Evolutionary conservation across 1,140 invertebrate genomes (phyloP).

Genomic region (Leptinotarsa undecemlineata): DNA sequence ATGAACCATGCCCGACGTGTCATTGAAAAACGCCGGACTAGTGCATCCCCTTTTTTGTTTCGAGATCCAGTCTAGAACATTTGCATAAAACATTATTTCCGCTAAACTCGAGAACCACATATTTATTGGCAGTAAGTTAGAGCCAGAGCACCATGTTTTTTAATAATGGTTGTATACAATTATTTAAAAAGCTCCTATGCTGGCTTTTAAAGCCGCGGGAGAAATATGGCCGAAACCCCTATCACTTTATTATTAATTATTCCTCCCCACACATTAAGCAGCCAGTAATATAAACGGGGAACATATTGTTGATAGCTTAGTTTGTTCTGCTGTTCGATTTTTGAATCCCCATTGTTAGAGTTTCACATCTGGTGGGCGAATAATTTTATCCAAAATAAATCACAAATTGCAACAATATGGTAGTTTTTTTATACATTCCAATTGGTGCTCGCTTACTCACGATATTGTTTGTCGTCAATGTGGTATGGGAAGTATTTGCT

Average conservation of each 20-base stretch:
- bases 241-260: slow-evolving; percentile 9
- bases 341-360: too few species aligned
- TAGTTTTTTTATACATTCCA: too few species aligned
- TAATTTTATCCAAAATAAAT: too few species aligned
- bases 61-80: not conserved
- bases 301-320: too few species aligned
- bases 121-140: slow-evolving; percentile 3
- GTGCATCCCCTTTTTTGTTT: slow-evolving; percentile 5
- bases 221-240: slow-evolving; percentile 1
- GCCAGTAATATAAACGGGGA: not conserved
- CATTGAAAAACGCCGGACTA: not conserved
- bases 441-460: too few species aligned
- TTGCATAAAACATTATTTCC: slow-evolving; percentile 2
- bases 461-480: too few species aligned
- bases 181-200: slow-evolving; percentile 3
- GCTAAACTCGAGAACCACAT: slow-evolving; percentile 2
- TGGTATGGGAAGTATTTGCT: too few species aligned
- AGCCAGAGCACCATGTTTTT: slow-evolving; percentile 5
- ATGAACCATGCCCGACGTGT: not conserved
- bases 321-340: too few species aligned
- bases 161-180: slow-evolving; percentile 6
- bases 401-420: too few species aligned
- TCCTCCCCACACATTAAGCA: not conserved
- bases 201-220: not conserved
- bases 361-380: too few species aligned